These are phyloP conservation scores for Engraulis encrasicolus DNA, from an alignment of 2,113 vertebrate species.

Conservation along the genomic window DNA sequence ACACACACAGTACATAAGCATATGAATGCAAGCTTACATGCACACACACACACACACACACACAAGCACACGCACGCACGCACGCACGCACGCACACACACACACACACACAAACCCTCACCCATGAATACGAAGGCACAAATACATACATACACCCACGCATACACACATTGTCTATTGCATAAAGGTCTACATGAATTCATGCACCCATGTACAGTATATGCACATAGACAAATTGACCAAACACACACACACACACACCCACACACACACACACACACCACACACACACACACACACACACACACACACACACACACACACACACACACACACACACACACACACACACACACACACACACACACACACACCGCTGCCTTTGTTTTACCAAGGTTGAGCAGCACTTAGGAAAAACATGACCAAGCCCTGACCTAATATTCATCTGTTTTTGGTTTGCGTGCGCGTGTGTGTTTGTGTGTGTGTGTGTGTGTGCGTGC, in stretches of 20 bases:
- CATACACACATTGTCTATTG: too few relatives aligned
- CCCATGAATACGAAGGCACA: too few relatives aligned
- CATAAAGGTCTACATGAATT: too few relatives aligned
- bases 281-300: background rate
- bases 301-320: background rate
- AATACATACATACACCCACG: too few relatives aligned
- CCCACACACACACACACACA: background rate
- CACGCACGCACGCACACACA: too few relatives aligned
- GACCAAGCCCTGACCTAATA: background rate
- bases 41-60: too few relatives aligned
- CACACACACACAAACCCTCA: too few relatives aligned
- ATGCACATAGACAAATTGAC: conserved; percentile 1
- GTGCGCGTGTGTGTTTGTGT: background rate
- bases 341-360: conserved; percentile 20
- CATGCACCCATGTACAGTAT: too few relatives aligned
- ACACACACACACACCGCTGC: background rate
- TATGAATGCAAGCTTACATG: too few relatives aligned
- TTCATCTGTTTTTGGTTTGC: background rate
- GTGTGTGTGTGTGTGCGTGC: background rate
- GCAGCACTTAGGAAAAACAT: background rate
- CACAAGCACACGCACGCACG: too few relatives aligned
- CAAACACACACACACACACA: background rate
- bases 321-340: conserved; percentile 22
- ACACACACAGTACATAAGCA: too few relatives aligned
- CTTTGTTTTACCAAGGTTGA: background rate